A percentile compares a stretch with the other conserved stretches of the same genome.
Conservation (phyloP, 30 jellyfish, hydroid and myxozoan species). For the Aurelia aurita region DNA sequence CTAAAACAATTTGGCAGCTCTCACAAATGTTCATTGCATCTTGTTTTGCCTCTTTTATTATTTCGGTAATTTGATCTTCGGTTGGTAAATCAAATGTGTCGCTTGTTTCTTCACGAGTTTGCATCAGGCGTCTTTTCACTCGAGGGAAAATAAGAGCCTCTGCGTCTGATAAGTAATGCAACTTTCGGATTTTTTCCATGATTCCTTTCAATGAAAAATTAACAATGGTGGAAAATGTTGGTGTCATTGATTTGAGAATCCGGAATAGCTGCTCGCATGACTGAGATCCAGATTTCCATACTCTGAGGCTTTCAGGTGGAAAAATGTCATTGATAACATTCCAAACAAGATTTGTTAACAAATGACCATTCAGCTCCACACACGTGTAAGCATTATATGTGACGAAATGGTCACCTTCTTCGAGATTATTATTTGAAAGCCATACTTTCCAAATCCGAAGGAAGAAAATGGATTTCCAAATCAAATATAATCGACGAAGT, state of each 20-base stretch:
- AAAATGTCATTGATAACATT: slow-evolving; percentile 29
- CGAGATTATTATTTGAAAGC: slow-evolving; percentile 7
- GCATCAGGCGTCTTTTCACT: no score
- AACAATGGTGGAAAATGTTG: slow-evolving; percentile 21
- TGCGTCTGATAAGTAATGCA: no score
- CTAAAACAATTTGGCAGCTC: no score
- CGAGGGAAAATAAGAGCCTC: no score
- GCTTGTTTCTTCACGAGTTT: no score
- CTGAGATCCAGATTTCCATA: slow-evolving; percentile 50
- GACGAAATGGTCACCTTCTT: slow-evolving; percentile 35
- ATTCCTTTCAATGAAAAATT: no score
- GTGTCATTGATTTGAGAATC: slow-evolving; percentile 43
- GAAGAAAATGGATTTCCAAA: slow-evolving; percentile 9
- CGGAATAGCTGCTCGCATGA: slow-evolving; percentile 57
- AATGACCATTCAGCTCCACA: slow-evolving; percentile 42
- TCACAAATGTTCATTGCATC: no score
- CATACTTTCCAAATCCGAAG: slow-evolving; percentile 36
- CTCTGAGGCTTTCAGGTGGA: slow-evolving; percentile 33
- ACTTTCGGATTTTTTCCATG: no score
- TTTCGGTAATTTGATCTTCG: no score
- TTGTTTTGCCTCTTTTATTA: no score
- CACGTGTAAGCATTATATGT: slow-evolving; percentile 49
- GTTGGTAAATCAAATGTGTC: no score
- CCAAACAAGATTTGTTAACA: slow-evolving; percentile 23
- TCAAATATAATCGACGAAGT: slow-evolving; percentile 22